Conservation (phyloP, 2,888 invertebrate genomes). For the Stenoptilia bipunctidactyla region DNA sequence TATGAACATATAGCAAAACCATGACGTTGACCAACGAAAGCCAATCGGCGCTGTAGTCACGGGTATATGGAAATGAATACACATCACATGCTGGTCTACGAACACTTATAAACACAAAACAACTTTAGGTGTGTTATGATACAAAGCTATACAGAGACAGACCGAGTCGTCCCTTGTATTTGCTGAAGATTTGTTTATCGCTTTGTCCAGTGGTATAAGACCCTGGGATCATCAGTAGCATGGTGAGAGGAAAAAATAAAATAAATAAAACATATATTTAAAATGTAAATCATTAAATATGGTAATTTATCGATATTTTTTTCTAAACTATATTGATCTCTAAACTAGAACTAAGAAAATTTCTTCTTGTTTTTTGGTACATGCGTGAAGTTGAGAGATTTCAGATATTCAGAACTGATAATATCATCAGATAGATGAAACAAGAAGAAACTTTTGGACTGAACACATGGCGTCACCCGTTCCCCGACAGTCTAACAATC, state of each 20-base stretch:
- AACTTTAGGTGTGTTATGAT: conserved; percentile 39
- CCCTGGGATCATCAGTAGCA: conserved; percentile 58
- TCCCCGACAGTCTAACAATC: conserved; percentile 63
- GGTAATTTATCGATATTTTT: conserved; percentile 23
- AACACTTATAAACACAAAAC: conserved; percentile 28
- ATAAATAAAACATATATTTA: conserved; percentile 38
- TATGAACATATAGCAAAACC: conserved; percentile 1
- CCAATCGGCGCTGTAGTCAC: neutral
- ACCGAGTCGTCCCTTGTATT: conserved; percentile 64
- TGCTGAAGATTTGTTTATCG: conserved; percentile 65
- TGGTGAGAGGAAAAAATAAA: conserved; percentile 47
- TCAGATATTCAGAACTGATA: neutral
- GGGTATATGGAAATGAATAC: conserved; percentile 27
- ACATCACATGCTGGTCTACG: conserved; percentile 43
- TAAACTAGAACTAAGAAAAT: conserved; percentile 40
- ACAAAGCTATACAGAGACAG: conserved; percentile 54
- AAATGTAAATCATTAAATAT: conserved; percentile 29
- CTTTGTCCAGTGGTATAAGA: conserved; percentile 66
- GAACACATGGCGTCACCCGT: conserved; percentile 54
- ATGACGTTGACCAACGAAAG: neutral
- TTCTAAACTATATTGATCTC: conserved; percentile 14
- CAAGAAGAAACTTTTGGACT: conserved; percentile 56
- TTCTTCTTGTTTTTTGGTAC: conserved; percentile 41
- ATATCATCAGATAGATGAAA: neutral
- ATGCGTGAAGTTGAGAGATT: neutral